These are phyloP conservation scores for Protonibea diacanthus DNA, from an alignment of 2,797 vertebrate genomes.

Conservation along the genomic window DNA sequence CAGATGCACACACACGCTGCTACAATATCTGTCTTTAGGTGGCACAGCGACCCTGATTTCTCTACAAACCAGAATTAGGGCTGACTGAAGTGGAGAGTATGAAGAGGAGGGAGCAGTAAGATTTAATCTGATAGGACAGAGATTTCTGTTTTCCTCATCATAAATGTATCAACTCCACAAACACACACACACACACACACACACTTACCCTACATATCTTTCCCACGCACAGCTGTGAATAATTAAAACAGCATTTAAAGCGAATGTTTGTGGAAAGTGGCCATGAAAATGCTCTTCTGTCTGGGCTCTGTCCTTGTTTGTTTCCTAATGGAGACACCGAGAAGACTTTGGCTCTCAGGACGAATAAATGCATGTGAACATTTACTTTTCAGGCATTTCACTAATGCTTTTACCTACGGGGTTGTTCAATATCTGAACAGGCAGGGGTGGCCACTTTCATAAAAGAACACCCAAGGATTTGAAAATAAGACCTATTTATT, in stretches of 20 bases:
- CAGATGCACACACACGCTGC: neutral
- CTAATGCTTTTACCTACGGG: neutral
- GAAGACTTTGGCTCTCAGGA: conserved; percentile 3
- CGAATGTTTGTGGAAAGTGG: conserved; percentile 44
- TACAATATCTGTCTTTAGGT: neutral
- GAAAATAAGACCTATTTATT: conserved; percentile 6
- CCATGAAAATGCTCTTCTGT: conserved; percentile 30
- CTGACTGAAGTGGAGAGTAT: neutral
- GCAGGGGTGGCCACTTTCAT: neutral
- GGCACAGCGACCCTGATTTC: neutral
- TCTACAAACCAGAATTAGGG: neutral
- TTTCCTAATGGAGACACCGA: conserved; percentile 9
- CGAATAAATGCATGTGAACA: neutral
- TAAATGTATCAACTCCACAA: conserved; percentile 15
- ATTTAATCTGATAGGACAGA: conserved; percentile 11
- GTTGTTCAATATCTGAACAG: neutral
- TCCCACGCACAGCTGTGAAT: conserved; percentile 33
- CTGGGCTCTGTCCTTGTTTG: conserved; percentile 9
- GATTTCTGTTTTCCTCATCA: conserved; percentile 34
- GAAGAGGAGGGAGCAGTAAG: neutral
- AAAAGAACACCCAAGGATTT: neutral
- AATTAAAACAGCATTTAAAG: conserved; percentile 55
- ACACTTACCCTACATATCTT: neutral
- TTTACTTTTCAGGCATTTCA: neutral
- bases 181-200: conserved; percentile 19